Evolutionary conservation across 2,113 vertebrate genomes (phyloP), one percentile per base, ranked within the genome.

Genomic region (Malurus cyaneus): DNA sequence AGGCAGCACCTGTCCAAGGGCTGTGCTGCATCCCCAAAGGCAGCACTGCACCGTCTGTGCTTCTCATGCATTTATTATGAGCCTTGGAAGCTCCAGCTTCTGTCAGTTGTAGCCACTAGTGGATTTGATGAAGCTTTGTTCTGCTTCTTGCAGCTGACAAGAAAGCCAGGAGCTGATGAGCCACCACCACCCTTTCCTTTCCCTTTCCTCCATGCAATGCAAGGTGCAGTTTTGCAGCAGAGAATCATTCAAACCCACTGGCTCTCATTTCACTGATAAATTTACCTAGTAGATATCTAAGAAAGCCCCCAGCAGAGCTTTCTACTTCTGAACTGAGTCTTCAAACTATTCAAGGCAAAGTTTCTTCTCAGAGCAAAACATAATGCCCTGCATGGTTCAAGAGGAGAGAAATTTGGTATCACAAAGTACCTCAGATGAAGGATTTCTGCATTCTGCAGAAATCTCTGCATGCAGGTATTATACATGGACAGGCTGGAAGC

Each of bases 11-110:
- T 96, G 94, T 95, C 89, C 14, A 9, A 86, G 80, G 39, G 57
- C 36, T 91, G 26, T 9, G 52, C 57, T 87, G n/a, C 14, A 19
- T 96, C 91, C 93, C 95, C 88, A 15, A 71, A 97, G 93, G 77
- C 73, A 88, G 65, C 11, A 7, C 56, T 52, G 69, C 90, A 88
- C 12, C 18, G 9, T 47, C 72, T 62, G 82, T 4, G 3, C 84
- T 92, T 91, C 89, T 96, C 94, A 94, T 80, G 25, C 16, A 83
- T 89, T 92, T 92, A 93, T 94, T 61, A 76, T 65, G 82, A 88
- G 89, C 6, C 1, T 32, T 14, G 25, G 29, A 93, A 95, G 64
- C 54, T 92, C 78, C 80, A 88, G 82, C 67, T 70, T 70, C 95
- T 89, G 89, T 62, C 92, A 74, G 62, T 44, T 88, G 87, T 56